Evolutionary conservation across 2,113 vertebrate species (phyloP), one percentile per base, ranked within the genome.

Genomic region (Eidolon helvum): DNA sequence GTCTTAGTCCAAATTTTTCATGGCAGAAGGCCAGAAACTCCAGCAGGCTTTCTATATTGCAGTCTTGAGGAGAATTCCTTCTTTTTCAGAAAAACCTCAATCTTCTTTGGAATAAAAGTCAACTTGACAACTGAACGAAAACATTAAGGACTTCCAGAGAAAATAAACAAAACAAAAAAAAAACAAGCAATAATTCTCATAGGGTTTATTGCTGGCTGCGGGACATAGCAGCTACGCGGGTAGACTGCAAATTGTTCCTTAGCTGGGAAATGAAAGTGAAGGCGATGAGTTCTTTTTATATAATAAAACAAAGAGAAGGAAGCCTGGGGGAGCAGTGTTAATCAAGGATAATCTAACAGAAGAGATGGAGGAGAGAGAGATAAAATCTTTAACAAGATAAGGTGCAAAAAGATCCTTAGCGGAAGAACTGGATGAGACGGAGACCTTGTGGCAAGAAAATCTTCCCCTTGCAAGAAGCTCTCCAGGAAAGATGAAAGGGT

Each of bases 351-450:
- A 92, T 75, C 80, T 68, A 92, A 59, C 33, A 26, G 22, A 79
- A 82, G 28, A 75, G 65, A 79, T 24, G 1, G 63, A 88, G 33
- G 50, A 92, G 77, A 95, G 78, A 92, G 89, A 92, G n/a, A 92
- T 22, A 65, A 96, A 68, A 43, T 11, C 68, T 87, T 84, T 28
- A 77, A 84, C 55, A 92, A 90, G 61, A n/a, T 83, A 89, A 86
- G 40, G 35, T 48, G 21, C 4, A 10, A 43, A 92, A 83, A 4
- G 10, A 79, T 24, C 43, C 22, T 92, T 57, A 87, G 65, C 35
- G 57, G 65, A 89, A 84, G 9, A 63, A 18, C 14, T 53, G 28
- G 2, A 71, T 88, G 50, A 83, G 21, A 48, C 15, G 59, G 9
- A 21, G 9, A 10, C 15, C 19, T 79, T 84, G 65, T 75, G 28